Conservation (phyloP, 2,113 vertebrate genomes). For the Hipposideros armiger region DNA sequence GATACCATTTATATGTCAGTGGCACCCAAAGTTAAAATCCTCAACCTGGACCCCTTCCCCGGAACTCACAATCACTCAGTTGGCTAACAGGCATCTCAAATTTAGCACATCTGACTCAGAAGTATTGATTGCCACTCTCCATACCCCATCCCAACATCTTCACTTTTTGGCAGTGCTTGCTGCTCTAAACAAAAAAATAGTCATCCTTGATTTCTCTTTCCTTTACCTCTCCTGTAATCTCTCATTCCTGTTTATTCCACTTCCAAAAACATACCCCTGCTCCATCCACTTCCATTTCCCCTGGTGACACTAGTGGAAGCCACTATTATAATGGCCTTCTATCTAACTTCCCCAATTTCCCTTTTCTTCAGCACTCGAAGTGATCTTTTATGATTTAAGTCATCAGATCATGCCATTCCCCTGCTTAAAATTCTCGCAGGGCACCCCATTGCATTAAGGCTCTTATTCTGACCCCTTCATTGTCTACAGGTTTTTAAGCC, state of each 20-base stretch:
- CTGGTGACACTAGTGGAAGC: background rate
- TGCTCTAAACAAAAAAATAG: background rate
- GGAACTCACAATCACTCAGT: background rate
- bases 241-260: background rate
- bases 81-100: background rate
- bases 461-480: background rate
- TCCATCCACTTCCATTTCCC: background rate
- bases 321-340: background rate
- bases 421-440: background rate
- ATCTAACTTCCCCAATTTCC: background rate
- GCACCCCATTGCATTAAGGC: background rate
- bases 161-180: background rate
- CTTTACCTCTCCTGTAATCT: background rate
- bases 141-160: background rate
- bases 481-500: background rate
- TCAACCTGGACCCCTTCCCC: background rate
- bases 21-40: background rate
- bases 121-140: background rate
- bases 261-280: background rate
- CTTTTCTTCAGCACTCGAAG: background rate
- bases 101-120: background rate
- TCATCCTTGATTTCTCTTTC: background rate
- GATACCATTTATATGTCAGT: background rate
- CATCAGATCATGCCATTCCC: background rate
- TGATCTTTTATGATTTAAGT: background rate